A percentile compares a stretch with the other conserved stretches of the same genome.
phyloP scores from a whole-genome alignment of 2,888 invertebrate species.

The Eremobia ochroleuca region DNA sequence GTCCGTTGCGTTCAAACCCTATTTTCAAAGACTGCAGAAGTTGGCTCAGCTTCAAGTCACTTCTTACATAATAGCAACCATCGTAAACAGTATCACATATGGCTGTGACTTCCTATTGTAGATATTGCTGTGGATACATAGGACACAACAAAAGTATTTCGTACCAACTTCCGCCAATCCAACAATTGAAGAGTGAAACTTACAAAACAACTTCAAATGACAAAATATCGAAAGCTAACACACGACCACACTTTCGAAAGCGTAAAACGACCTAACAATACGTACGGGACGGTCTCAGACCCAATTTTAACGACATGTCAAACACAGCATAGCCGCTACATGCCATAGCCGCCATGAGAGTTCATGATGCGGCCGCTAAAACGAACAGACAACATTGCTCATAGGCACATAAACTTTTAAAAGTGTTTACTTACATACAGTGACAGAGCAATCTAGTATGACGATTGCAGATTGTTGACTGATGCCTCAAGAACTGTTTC shows the following conservation, averaged over 20 bases:
- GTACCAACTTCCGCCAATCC: not conserved
- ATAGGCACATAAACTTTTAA: conserved; percentile 89
- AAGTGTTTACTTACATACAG: conserved; percentile 87
- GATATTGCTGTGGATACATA: no score
- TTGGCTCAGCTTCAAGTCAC: not conserved
- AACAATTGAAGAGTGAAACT: conserved; percentile 29
- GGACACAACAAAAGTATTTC: not conserved
- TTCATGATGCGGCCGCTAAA: conserved; percentile 88
- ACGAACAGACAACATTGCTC: conserved; percentile 87
- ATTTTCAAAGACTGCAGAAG: not conserved
- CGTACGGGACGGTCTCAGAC: conserved; percentile 74
- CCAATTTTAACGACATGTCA: conserved; percentile 85
- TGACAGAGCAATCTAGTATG: conserved; percentile 87
- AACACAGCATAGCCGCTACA: conserved; percentile 72
- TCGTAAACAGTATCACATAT: no score
- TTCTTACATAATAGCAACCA: not conserved
- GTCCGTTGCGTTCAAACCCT: not conserved
- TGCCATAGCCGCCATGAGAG: conserved; percentile 79
- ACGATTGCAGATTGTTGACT: conserved; percentile 83
- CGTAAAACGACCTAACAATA: conserved; percentile 79
- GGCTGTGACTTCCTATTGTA: not conserved
- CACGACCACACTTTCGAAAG: conserved; percentile 80
- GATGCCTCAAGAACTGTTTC: conserved; percentile 63
- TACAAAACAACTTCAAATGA: conserved; percentile 53
- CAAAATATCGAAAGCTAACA: conserved; percentile 67